Conservation (phyloP, 1,140 invertebrate genomes). For the Cydia fagiglandana region DNA sequence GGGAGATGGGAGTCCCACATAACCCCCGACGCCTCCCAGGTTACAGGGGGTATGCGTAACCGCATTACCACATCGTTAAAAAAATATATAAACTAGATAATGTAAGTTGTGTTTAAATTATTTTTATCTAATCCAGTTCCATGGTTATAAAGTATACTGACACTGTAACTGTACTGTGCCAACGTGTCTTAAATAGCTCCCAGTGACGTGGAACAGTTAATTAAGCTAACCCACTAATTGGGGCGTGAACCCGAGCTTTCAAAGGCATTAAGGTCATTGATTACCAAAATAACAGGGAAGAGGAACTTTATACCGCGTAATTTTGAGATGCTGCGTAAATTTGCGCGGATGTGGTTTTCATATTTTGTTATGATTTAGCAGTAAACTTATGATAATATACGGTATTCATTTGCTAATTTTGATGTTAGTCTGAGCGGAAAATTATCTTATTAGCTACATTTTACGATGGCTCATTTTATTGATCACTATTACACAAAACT, state of each 20-base stretch:
- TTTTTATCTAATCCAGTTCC: no score
- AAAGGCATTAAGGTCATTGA: slow-evolving; percentile 19
- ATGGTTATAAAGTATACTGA: background rate
- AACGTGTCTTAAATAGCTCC: slow-evolving; percentile 14
- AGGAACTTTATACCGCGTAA: background rate
- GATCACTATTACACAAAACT: no score
- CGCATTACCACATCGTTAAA: no score
- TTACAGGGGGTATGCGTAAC: no score
- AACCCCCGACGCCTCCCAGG: no score
- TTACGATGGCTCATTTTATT: background rate
- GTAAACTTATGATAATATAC: background rate
- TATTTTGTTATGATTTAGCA: background rate
- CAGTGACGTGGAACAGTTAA: slow-evolving; percentile 18
- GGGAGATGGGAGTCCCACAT: no score
- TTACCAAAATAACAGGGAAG: slow-evolving; percentile 26
- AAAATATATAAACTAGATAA: no score
- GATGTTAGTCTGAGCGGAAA: background rate
- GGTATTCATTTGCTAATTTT: background rate
- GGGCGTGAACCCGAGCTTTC: slow-evolving; percentile 17
- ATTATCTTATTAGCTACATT: background rate
- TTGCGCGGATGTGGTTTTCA: background rate
- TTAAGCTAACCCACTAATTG: slow-evolving; percentile 26
- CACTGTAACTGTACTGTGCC: background rate
- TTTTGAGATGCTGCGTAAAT: background rate
- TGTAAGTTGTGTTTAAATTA: no score